Conservation (phyloP, 2,113 vertebrate species). For the Genyomyrus donnyi region DNA sequence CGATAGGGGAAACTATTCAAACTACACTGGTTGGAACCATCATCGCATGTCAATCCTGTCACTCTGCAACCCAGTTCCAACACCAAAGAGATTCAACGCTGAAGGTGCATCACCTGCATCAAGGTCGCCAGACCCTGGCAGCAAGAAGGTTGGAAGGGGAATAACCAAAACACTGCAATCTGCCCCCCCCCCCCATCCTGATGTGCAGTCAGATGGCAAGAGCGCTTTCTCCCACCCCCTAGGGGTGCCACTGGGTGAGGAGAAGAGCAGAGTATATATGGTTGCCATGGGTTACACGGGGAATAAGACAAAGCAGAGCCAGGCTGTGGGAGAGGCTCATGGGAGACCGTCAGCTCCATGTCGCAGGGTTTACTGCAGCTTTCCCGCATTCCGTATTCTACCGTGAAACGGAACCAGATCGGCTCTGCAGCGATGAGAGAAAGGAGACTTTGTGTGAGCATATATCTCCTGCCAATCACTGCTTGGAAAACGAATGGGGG, state of each 20-base stretch:
- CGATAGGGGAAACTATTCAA: not conserved
- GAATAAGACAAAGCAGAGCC: not conserved
- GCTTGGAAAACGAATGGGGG: not conserved
- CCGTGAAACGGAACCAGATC: not conserved
- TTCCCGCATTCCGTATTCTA: not conserved
- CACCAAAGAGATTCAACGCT: not conserved
- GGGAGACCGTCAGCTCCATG: conserved; percentile 2
- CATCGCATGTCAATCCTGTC: not conserved
- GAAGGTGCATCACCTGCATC: not conserved
- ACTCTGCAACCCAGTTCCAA: not conserved
- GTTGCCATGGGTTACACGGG: conserved; percentile 54
- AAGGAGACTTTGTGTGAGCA: not conserved
- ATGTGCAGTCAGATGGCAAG: conserved; percentile 10
- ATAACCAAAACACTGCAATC: not conserved
- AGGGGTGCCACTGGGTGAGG: conserved; percentile 7
- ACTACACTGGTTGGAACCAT: not conserved
- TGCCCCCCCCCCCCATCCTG: not conserved
- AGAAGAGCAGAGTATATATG: conserved; percentile 37
- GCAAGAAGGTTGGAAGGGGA: not conserved
- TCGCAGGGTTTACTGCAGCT: conserved; percentile 25
- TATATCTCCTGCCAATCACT: not conserved
- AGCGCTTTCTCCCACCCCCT: not conserved
- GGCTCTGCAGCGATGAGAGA: not conserved
- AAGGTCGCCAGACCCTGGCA: not conserved
- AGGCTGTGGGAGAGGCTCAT: conserved; percentile 3